Evolutionary conservation across 2,113 vertebrate genomes (phyloP).

Genomic region (Xyliphius kryptos): DNA sequence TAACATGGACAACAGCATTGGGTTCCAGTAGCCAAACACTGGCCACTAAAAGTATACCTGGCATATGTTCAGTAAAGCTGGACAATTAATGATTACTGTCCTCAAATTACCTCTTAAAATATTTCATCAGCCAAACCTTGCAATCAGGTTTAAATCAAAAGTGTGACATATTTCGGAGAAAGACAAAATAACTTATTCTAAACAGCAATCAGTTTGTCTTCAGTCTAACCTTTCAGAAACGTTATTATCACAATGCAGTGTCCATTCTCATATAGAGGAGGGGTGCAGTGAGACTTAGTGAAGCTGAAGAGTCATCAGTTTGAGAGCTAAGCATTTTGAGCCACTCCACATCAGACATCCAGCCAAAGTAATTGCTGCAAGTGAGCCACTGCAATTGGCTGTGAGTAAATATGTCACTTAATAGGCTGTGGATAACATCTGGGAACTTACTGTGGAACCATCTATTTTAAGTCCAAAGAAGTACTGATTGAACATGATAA

Average conservation of each 20-base stretch:
- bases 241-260: conserved; percentile 35
- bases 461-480: too few species aligned
- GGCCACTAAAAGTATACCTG: background rate
- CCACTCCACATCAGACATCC: conserved; percentile 49
- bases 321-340: conserved; percentile 50
- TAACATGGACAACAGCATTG: too few species aligned
- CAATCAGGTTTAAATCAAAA: conserved; percentile 2
- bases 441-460: too few species aligned
- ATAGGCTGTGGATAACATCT: conserved; percentile 72
- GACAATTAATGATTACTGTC: too few species aligned
- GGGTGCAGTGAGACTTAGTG: background rate
- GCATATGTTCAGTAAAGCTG: background rate
- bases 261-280: conserved; percentile 18
- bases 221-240: conserved; percentile 9
- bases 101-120: background rate
- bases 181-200: conserved; percentile 6
- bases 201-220: conserved; percentile 7
- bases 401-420: conserved; percentile 72
- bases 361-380: conserved; percentile 65
- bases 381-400: conserved; percentile 64
- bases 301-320: conserved; percentile 43
- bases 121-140: background rate
- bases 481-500: too few species aligned
- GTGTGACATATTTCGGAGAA: background rate
- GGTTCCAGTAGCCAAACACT: too few species aligned